These are phyloP conservation scores for Macropis europaea DNA, from an alignment of 2,888 invertebrate species.

Conservation along the genomic window DNA sequence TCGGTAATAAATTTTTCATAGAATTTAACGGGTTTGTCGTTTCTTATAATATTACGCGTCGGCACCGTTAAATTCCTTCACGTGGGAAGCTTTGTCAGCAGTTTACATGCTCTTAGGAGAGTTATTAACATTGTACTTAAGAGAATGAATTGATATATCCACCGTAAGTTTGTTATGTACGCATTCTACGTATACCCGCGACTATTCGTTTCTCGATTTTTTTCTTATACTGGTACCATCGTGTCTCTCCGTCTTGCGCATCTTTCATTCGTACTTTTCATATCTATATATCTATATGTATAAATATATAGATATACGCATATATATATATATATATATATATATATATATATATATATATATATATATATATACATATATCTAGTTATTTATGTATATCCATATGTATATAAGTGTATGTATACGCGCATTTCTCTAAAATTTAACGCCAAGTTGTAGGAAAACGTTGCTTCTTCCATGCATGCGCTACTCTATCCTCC, in stretches of 20 bases:
- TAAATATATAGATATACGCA: background rate
- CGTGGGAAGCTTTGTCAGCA: slow-evolving; percentile 74
- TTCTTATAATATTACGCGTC: slow-evolving; percentile 22
- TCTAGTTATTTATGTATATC: no score
- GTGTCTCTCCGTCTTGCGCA: background rate
- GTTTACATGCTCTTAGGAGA: slow-evolving; percentile 69
- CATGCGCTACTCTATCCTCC: no score
- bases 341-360: background rate
- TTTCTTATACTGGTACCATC: slow-evolving; percentile 15
- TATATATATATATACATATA: no score
- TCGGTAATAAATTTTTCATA: slow-evolving; percentile 72
- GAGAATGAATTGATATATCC: slow-evolving; percentile 73
- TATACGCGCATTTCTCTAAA: slow-evolving; percentile 50
- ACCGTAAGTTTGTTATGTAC: slow-evolving; percentile 71
- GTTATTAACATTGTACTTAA: slow-evolving; percentile 74
- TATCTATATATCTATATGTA: background rate
- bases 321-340: background rate
- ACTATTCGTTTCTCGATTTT: slow-evolving; percentile 69
- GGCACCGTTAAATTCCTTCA: slow-evolving; percentile 54
- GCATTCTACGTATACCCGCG: slow-evolving; percentile 73
- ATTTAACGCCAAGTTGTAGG: slow-evolving; percentile 66
- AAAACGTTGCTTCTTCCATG: background rate
- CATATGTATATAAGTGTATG: background rate
- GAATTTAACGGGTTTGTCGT: slow-evolving; percentile 46
- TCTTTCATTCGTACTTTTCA: background rate